phyloP scores from a whole-genome alignment of 1,140 invertebrate genomes.

The Acyrthosiphon pisum region DNA sequence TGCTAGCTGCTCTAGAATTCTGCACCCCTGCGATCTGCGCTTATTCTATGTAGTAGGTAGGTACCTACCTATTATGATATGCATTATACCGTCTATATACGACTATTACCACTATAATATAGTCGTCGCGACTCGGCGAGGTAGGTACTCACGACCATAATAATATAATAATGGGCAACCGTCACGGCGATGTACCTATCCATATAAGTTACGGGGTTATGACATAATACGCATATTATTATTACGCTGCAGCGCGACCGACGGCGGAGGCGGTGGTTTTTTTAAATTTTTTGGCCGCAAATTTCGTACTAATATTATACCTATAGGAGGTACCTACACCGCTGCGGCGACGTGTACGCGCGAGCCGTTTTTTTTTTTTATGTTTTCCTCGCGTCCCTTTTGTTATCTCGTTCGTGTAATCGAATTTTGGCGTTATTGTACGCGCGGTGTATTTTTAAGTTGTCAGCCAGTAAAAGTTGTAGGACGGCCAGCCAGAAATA shows the following conservation, averaged over 20 bases:
- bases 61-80: not conserved
- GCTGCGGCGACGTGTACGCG: too few relatives aligned
- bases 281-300: not conserved
- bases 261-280: not conserved
- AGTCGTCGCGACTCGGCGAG: too few relatives aligned
- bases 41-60: too few relatives aligned
- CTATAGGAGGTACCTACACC: not conserved
- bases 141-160: too few relatives aligned
- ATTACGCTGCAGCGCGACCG: not conserved
- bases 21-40: not conserved
- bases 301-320: slow-evolving; percentile 29
- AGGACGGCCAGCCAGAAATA: slow-evolving; percentile 55
- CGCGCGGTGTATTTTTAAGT: slow-evolving; percentile 52
- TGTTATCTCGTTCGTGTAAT: slow-evolving; percentile 54
- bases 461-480: slow-evolving; percentile 48
- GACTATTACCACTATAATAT: too few relatives aligned
- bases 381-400: not conserved
- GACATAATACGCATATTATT: too few relatives aligned
- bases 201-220: too few relatives aligned
- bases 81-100: too few relatives aligned
- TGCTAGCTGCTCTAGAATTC: not conserved
- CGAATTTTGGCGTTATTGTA: slow-evolving; percentile 46
- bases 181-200: too few relatives aligned
- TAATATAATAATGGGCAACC: too few relatives aligned
- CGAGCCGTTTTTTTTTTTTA: not conserved